Base-by-base conservation (phyloP, 2,113 vertebrate species). In the Malurus elegans region DNA sequence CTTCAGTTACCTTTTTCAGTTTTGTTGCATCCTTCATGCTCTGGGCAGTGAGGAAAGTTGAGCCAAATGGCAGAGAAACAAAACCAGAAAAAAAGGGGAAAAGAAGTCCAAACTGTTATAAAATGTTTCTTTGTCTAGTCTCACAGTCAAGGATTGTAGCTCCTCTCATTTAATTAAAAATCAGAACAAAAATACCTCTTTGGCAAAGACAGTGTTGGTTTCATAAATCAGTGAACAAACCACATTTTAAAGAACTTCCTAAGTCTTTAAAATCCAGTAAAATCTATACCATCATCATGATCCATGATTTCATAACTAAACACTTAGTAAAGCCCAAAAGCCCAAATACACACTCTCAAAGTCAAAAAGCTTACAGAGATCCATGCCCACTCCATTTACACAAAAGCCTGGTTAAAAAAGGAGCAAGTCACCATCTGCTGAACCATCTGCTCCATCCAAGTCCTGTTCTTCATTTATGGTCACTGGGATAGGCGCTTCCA, bases 381-480 rank as follows among this genome's bases (percentile, higher is more conserved):
- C 83, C 79, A 88, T 58, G 86, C 83, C 93, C 80, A 93, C 67
- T 94, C 76, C 93, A 88, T 94, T 90, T 94, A 81, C 78, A 92
- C 90, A 96, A 93, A 96, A 96, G 90, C 91, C 79, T 90, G 62
- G 91, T 92, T 91, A 89, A 95, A 96, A 96, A 96, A 96, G 96
- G 92, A 96, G 95, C 96, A 94, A 96, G 79, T 88, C 86, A 92
- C 95, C 96, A 96, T 97, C 93, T 97, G 93, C 90, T 86, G 91
- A 95, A 67, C 96, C 96, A 96, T 97, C 95, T 97, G 93, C 76
- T 93, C 86, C 86, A 81, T 76, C 70, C 70, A 79, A 92, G 88
- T 73, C 92, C 70, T 85, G 58, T 91, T 95, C 83, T 86, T 94
- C 86, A 47, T 85, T 97, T 93, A 56, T 20, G 65, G 84, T 93